Conservation (phyloP, 2,113 vertebrate species). For the Triplophysa siluroides region DNA sequence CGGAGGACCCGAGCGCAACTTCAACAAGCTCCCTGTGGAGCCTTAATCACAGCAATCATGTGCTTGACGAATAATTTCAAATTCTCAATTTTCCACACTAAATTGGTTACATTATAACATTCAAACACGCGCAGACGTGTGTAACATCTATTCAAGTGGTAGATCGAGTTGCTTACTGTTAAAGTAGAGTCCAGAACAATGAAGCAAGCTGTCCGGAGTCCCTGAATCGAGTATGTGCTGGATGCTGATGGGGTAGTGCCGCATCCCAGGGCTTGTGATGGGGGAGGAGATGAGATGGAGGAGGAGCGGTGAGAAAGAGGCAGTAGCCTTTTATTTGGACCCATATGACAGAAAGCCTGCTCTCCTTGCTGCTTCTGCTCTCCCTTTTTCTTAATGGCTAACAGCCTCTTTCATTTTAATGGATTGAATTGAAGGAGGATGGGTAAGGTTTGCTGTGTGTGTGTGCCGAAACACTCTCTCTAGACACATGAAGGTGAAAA, state of each 20-base stretch:
- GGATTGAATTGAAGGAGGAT: constrained; percentile 41
- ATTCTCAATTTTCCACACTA: not conserved
- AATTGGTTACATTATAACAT: not conserved
- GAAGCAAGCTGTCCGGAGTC: constrained; percentile 20
- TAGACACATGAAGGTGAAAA: constrained; percentile 38
- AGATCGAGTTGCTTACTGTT: constrained; percentile 17
- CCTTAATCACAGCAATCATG: constrained; percentile 26
- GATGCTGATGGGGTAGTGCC: constrained; percentile 21
- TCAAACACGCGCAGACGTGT: constrained; percentile 7
- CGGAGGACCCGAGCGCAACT: not conserved
- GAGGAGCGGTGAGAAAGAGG: constrained; percentile 5
- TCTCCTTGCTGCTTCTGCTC: constrained; percentile 2
- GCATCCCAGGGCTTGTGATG: constrained; percentile 23
- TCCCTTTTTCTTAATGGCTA: constrained; percentile 42
- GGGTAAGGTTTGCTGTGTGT: not conserved
- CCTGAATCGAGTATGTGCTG: not conserved
- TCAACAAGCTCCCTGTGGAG: constrained; percentile 30
- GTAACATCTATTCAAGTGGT: not conserved
- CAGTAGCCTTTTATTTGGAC: constrained; percentile 48
- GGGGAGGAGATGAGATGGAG: constrained; percentile 31
- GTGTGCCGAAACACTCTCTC: constrained; percentile 2
- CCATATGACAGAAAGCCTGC: constrained; percentile 46
- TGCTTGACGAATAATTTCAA: constrained; percentile 32
- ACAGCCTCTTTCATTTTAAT: constrained; percentile 51
- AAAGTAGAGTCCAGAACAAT: not conserved